Base-by-base conservation (phyloP, 2,113 vertebrate species). In the Amblyornis subalaris region DNA sequence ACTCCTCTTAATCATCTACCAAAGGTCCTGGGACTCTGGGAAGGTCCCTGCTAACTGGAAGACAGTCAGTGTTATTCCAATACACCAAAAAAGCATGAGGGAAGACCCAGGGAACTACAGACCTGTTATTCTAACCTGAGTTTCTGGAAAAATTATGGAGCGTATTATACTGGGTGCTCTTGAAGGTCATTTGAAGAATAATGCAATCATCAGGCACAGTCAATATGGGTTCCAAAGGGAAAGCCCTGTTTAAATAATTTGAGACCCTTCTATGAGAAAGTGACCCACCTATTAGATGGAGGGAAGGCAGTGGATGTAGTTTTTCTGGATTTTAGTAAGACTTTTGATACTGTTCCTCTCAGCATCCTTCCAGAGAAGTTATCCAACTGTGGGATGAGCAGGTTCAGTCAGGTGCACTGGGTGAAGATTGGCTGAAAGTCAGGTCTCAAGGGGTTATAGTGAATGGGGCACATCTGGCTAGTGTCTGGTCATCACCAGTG, bases 131-230 rank as follows among this genome's bases (percentile, higher is more conserved):
- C 60, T 51, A 51, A 28, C 12, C 35, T 62, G 33, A 69, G 29
- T 47, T 74, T 54, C 38, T 53, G 9, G 21, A 36, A 75, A 82
- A 74, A 74, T 3, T 42, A 28, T n/a, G 26, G 26, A 51, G 19
- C 0, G 0, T 44, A 14, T 38, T 20, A 10, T 38, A 44, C 2
- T 58, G 11, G 1, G 3, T 53, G 3, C 15, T 85, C 18, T 9
- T 36, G 44, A 51, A 58, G 75, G 9, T 5, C 1, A 33, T 53
- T 58, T 50, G 40, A 69, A 62, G 28, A 45, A 51, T 8, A 62
- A 33, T 51, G 18, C 3, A 57, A 5, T 33, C 33, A 45, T 13
- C 10, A 40, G 33, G 9, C 8, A 45, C 20, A 53, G 10, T 45
- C 10, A 55, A 7, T 21, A 14, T 12, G 16, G 7, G 7, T 26